Percentiles rank a stretch among this genome's conserved stretches.
Evolutionary conservation across 2,888 invertebrate genomes (phyloP).

Genomic region (Invenusta paracnida): DNA sequence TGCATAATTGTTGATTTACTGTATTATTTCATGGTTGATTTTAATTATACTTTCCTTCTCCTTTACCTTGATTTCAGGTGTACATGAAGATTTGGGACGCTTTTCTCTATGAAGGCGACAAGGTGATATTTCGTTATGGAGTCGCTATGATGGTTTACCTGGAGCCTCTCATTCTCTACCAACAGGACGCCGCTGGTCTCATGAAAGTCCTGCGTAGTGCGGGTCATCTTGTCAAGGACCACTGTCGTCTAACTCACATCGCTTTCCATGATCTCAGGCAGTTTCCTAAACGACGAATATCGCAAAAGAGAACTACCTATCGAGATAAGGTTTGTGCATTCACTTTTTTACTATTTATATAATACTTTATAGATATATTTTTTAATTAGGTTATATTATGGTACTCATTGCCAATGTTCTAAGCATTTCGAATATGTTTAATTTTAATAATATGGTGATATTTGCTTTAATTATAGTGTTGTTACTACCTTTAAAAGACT

Average conservation of each 20-base stretch:
- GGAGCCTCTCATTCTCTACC: not conserved
- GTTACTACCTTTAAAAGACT: no score
- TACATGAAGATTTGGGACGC: slow-evolving; percentile 65
- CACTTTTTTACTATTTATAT: no score
- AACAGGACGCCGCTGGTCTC: not conserved
- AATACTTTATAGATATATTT: no score
- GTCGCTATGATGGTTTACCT: not conserved
- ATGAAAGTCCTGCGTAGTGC: not conserved
- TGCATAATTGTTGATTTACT: no score
- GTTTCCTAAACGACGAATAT: slow-evolving; percentile 1
- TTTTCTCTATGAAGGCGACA: slow-evolving; percentile 64
- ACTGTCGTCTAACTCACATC: not conserved
- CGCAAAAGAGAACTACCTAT: not conserved
- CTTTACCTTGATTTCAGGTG: no score
- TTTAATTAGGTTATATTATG: no score
- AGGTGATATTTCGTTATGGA: slow-evolving; percentile 50
- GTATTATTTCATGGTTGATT: no score
- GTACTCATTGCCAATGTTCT: no score
- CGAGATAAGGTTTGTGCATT: not conserved
- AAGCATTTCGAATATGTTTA: no score
- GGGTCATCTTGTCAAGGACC: not conserved
- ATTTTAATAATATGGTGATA: no score
- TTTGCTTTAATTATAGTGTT: no score
- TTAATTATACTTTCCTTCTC: no score
- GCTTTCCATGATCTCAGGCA: not conserved